Conservation (phyloP, 2,888 invertebrate species). For the Isoperla grammatica region DNA sequence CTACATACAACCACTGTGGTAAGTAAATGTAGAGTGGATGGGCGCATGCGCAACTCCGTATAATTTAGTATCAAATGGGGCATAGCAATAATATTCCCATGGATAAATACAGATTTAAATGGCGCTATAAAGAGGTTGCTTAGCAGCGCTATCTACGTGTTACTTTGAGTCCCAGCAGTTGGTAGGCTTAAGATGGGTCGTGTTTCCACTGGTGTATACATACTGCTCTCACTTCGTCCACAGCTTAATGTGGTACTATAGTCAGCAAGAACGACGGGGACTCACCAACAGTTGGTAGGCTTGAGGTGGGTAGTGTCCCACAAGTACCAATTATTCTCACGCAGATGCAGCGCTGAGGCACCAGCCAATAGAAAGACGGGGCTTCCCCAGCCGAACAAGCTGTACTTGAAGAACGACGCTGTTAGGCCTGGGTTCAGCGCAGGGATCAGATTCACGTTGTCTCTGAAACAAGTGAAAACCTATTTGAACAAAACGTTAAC, state of each 20-base stretch:
- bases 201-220: background rate
- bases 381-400: slow-evolving; percentile 59
- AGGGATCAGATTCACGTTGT: slow-evolving; percentile 45
- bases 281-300: slow-evolving; percentile 52
- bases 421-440: slow-evolving; percentile 45
- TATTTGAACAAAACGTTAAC: too few relatives aligned
- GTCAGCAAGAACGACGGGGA: slow-evolving; percentile 23
- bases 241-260: slow-evolving; percentile 6
- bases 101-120: too few relatives aligned
- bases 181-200: background rate
- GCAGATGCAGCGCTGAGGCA: slow-evolving; percentile 49
- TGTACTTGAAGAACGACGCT: slow-evolving; percentile 49
- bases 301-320: slow-evolving; percentile 47
- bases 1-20: too few relatives aligned
- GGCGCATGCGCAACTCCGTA: too few relatives aligned
- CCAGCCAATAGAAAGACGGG: slow-evolving; percentile 52
- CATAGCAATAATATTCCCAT: too few relatives aligned
- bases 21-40: too few relatives aligned
- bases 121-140: too few relatives aligned
- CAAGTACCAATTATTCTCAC: slow-evolving; percentile 45
- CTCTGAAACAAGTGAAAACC: slow-evolving; percentile 31
- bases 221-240: too few relatives aligned
- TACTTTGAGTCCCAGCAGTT: too few relatives aligned
- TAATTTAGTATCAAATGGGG: too few relatives aligned
- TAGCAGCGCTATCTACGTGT: too few relatives aligned